Evolutionary conservation across 2,888 invertebrate species (phyloP).

Genomic region (Zele albiditarsus): DNA sequence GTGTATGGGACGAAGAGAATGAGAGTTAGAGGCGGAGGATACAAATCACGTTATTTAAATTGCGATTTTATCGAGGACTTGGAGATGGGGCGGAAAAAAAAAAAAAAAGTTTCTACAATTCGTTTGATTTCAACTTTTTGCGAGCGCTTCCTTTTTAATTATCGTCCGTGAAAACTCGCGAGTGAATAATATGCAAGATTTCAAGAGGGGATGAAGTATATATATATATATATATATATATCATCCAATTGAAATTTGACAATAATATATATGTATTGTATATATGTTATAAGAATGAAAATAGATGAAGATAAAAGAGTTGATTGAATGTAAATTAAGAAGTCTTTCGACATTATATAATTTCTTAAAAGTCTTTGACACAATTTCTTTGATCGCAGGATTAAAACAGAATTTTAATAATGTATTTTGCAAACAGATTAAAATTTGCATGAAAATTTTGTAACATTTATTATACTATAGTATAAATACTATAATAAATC

Average conservation of each 20-base stretch:
- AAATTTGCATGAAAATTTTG: too few species aligned
- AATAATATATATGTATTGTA: neutral
- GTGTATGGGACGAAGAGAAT: neutral
- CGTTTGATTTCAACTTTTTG: constrained; percentile 17
- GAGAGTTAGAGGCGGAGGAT: neutral
- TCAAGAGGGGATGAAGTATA: neutral
- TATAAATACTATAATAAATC: too few species aligned
- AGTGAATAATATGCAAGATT: neutral
- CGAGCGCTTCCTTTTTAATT: neutral
- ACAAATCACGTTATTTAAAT: constrained; percentile 22
- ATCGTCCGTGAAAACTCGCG: neutral
- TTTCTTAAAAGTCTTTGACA: too few species aligned
- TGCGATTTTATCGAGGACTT: constrained; percentile 16
- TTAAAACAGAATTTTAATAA: too few species aligned
- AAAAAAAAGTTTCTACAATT: constrained; percentile 19
- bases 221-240: neutral
- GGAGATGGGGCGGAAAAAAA: neutral
- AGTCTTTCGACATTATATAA: too few species aligned
- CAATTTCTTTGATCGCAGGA: too few species aligned
- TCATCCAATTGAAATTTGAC: neutral
- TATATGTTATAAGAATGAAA: neutral
- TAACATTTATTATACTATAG: too few species aligned
- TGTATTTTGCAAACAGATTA: too few species aligned
- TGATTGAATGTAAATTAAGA: neutral
- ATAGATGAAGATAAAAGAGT: neutral